These are phyloP conservation scores for Megalopta genalis DNA, from an alignment of 1,140 invertebrate species.

Conservation along the genomic window DNA sequence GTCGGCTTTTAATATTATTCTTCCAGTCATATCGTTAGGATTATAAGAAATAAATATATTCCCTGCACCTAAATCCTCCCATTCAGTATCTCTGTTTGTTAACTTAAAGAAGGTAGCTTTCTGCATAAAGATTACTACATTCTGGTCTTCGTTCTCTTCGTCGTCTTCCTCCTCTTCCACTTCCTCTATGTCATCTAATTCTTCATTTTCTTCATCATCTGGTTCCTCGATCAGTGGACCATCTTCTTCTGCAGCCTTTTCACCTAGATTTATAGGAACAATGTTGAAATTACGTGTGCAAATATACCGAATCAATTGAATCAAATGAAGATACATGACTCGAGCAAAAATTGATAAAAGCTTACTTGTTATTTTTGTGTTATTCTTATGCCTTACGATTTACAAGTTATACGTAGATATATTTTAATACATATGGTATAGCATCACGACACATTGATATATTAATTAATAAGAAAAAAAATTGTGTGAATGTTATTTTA, in stretches of 20 bases:
- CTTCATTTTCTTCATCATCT: background rate
- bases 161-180: conserved; percentile 71
- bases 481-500: conserved; percentile 3
- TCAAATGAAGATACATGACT: background rate
- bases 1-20: conserved; percentile 76
- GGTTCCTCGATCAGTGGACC: background rate
- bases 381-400: conserved; percentile 10
- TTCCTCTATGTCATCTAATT: background rate
- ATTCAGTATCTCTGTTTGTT: conserved; percentile 51
- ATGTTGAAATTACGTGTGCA: background rate
- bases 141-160: conserved; percentile 65
- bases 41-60: conserved; percentile 80
- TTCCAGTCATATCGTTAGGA: conserved; percentile 78
- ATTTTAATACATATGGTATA: background rate
- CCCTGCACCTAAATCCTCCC: conserved; percentile 74
- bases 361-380: conserved; percentile 17
- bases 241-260: conserved; percentile 11
- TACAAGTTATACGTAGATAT: background rate
- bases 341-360: background rate
- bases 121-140: conserved; percentile 76
- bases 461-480: conserved; percentile 4
- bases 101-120: conserved; percentile 62
- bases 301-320: background rate
- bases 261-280: conserved; percentile 13
- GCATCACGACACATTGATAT: background rate